phyloP scores from a whole-genome alignment of 2,113 vertebrate genomes.

The Channa maculata region DNA sequence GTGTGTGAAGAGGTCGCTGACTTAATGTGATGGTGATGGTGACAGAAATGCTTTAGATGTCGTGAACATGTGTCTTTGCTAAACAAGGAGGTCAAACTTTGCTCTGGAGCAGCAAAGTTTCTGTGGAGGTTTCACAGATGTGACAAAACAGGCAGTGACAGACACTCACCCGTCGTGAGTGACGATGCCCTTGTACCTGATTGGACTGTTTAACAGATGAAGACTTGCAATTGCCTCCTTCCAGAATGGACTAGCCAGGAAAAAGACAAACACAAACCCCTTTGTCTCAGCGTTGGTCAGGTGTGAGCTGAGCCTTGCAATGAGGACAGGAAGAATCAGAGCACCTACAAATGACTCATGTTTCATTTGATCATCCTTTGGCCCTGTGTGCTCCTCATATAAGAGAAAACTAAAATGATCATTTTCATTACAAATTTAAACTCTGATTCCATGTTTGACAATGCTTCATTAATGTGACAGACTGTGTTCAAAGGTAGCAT shows the following conservation, averaged over 20 bases:
- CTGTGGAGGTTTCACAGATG: slow-evolving; percentile 46
- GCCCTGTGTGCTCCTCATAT: too few relatives aligned
- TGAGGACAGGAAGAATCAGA: neutral
- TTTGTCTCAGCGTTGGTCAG: slow-evolving; percentile 45
- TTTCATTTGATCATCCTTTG: too few relatives aligned
- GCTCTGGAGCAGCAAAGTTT: slow-evolving; percentile 54
- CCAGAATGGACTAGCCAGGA: slow-evolving; percentile 78
- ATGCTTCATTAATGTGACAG: neutral
- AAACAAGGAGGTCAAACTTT: slow-evolving; percentile 44
- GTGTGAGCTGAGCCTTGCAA: neutral
- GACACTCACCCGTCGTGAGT: slow-evolving; percentile 82
- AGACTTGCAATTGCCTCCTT: slow-evolving; percentile 81
- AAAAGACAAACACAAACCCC: slow-evolving; percentile 66
- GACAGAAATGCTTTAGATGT: neutral
- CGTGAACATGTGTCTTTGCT: neutral
- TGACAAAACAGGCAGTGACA: slow-evolving; percentile 53
- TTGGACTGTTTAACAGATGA: slow-evolving; percentile 82
- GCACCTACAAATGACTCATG: neutral
- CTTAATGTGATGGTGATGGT: neutral
- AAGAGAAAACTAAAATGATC: too few relatives aligned
- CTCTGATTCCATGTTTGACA: neutral
- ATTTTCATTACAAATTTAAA: neutral
- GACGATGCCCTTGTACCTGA: slow-evolving; percentile 79
- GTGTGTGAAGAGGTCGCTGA: neutral
- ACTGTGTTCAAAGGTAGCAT: neutral